Percentiles rank a stretch among this genome's conserved stretches.
These are phyloP conservation scores for Sminthopsis crassicaudata DNA, from an alignment of 2,113 vertebrate species.

Conservation along the genomic window DNA sequence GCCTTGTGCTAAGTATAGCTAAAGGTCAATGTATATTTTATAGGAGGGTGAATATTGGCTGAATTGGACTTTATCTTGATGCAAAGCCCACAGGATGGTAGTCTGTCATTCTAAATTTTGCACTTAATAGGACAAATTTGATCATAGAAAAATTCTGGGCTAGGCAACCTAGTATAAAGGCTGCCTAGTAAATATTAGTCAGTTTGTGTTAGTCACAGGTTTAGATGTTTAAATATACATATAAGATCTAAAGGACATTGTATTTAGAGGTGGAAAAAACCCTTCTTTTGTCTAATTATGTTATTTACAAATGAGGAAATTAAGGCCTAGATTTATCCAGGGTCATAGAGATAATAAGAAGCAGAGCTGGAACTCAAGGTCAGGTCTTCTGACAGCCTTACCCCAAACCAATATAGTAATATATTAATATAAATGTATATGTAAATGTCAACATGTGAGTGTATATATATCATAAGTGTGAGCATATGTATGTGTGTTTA, in stretches of 20 bases:
- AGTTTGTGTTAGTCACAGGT: not conserved
- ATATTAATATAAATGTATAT: not conserved
- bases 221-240: not conserved
- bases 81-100: not conserved
- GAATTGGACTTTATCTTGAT: constrained; percentile 4
- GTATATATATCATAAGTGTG: not conserved
- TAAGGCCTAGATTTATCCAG: not conserved
- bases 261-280: not conserved
- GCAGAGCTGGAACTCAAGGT: not conserved
- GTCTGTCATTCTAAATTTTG: not conserved
- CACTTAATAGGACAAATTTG: not conserved
- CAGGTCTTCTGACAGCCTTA: not conserved
- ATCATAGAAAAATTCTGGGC: not conserved
- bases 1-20: not conserved
- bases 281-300: not conserved
- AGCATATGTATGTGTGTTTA: too few relatives aligned
- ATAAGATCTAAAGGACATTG: not conserved
- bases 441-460: not conserved
- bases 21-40: not conserved
- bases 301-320: not conserved
- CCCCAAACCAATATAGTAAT: too few relatives aligned
- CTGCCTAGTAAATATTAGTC: not conserved
- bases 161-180: not conserved
- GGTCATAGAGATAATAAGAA: not conserved
- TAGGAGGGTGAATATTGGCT: constrained; percentile 1